phyloP scores from a whole-genome alignment of 2,113 vertebrate species.

The Scomber colias region DNA sequence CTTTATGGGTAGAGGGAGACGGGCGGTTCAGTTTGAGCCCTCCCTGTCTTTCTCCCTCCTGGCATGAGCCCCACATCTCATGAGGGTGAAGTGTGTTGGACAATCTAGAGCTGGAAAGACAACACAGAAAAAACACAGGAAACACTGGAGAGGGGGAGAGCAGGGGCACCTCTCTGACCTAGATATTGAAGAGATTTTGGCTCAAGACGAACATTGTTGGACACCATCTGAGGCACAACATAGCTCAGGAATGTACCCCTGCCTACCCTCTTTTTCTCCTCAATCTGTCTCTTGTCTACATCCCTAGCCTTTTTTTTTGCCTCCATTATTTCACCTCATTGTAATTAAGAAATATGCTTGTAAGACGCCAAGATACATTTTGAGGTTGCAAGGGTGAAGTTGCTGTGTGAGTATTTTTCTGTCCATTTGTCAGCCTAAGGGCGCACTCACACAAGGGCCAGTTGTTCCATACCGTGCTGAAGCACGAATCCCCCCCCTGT shows the following conservation, averaged over 20 bases:
- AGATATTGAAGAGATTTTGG: conserved; percentile 74
- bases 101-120: conserved; percentile 39
- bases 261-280: conserved; percentile 17
- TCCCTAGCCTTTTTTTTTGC: background rate
- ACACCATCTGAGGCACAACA: conserved; percentile 69
- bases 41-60: conserved; percentile 22
- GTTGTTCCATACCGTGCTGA: too few relatives aligned
- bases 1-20: conserved; percentile 9
- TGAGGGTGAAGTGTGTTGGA: conserved; percentile 23
- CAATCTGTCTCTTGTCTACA: conserved; percentile 12
- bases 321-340: conserved; percentile 5
- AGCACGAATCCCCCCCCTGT: too few relatives aligned
- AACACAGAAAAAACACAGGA: conserved; percentile 16
- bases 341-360: conserved; percentile 6
- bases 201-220: conserved; percentile 61
- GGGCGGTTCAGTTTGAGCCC: conserved; percentile 14
- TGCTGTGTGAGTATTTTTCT: conserved; percentile 31
- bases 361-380: conserved; percentile 26
- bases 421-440: conserved; percentile 37
- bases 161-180: conserved; percentile 70
- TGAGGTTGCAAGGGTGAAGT: background rate
- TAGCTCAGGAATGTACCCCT: conserved; percentile 70
- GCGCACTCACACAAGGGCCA: too few relatives aligned
- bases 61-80: conserved; percentile 24
- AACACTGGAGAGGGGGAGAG: conserved; percentile 16